phyloP scores from a whole-genome alignment of 2,797 vertebrate genomes.

The Microctenopoma steveboyesi region DNA sequence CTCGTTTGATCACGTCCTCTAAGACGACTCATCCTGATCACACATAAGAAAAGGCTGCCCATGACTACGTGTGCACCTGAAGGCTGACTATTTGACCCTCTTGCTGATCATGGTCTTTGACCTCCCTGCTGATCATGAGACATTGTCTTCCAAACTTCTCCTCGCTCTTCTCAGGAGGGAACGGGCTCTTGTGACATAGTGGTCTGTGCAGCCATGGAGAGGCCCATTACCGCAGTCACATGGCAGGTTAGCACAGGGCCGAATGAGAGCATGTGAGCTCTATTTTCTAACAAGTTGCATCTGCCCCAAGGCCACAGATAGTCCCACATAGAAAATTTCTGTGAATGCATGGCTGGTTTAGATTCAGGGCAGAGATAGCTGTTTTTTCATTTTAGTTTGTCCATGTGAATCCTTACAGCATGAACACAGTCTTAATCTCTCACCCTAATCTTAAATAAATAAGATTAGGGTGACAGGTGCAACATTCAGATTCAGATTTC shows the following conservation, averaged over 20 bases:
- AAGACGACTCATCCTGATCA: not conserved
- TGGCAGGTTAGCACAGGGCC: slow-evolving; percentile 76
- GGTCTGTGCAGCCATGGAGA: slow-evolving; percentile 67
- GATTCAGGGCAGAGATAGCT: not conserved
- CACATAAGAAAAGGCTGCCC: not conserved
- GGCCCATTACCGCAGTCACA: slow-evolving; percentile 84
- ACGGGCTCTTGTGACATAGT: slow-evolving; percentile 77
- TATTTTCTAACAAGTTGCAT: slow-evolving; percentile 77
- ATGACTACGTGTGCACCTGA: slow-evolving; percentile 68
- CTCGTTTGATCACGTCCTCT: not conserved
- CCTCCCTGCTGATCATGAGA: slow-evolving; percentile 72
- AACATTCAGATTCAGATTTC: not conserved
- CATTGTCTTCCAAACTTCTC: slow-evolving; percentile 55
- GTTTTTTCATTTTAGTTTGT: not conserved
- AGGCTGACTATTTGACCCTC: slow-evolving; percentile 58
- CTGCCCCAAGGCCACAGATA: slow-evolving; percentile 51
- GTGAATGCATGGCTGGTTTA: not conserved
- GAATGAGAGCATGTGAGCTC: slow-evolving; percentile 80
- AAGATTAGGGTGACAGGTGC: slow-evolving; percentile 23
- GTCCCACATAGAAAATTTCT: slow-evolving; percentile 45
- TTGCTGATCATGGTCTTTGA: slow-evolving; percentile 53
- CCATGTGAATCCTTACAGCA: not conserved
- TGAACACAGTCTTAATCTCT: not conserved
- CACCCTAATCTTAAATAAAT: too few species aligned
- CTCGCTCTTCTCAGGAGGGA: slow-evolving; percentile 61